Percentiles rank a stretch among this genome's conserved stretches.
phyloP scores from a whole-genome alignment of 2,797 vertebrate species.

The Catamblyrhynchus diadema region DNA sequence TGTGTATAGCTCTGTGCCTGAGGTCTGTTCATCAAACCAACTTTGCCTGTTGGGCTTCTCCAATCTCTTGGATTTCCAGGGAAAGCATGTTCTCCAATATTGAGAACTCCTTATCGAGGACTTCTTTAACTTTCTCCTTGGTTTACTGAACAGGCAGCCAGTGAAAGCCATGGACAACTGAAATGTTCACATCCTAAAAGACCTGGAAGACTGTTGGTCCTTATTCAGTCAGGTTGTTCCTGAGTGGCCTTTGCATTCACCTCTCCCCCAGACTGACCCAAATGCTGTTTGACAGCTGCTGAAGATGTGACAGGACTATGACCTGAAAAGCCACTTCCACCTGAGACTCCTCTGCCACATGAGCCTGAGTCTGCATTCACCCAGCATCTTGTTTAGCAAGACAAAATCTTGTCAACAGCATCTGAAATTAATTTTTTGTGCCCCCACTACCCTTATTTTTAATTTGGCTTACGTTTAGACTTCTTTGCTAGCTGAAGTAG shows the following conservation, averaged over 20 bases:
- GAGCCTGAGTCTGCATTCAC: background rate
- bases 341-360: background rate
- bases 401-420: background rate
- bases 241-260: background rate
- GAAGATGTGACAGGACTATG: background rate
- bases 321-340: background rate
- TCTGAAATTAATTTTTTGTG: background rate
- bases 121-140: background rate
- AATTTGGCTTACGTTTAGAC: background rate
- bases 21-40: background rate
- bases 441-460: background rate
- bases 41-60: background rate
- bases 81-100: accelerated
- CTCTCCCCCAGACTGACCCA: background rate
- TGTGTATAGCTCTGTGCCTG: background rate
- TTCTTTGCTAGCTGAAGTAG: background rate
- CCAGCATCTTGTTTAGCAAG: background rate
- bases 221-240: background rate
- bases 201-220: background rate
- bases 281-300: background rate
- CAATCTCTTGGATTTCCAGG: background rate
- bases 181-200: background rate
- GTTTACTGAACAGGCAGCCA: background rate
- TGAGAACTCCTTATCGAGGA: background rate
- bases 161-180: background rate